A percentile compares a stretch with the other conserved stretches of the same genome.
These are phyloP conservation scores for Accipiter cooperii DNA, from an alignment of 2,113 vertebrate genomes.

Conservation along the genomic window DNA sequence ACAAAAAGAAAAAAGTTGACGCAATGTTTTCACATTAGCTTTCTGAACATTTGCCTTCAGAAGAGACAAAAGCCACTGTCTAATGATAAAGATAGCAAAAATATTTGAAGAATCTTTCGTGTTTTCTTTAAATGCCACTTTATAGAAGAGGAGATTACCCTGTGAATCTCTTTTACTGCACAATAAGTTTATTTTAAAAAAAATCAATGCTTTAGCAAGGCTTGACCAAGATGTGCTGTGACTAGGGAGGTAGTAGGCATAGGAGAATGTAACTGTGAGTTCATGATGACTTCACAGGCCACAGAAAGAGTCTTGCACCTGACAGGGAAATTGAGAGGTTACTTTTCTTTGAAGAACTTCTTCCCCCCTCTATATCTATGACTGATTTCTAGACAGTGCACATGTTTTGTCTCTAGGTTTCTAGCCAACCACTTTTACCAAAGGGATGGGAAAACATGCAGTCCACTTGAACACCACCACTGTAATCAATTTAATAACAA, in stretches of 20 bases:
- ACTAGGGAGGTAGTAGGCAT: not conserved
- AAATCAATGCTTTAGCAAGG: not conserved
- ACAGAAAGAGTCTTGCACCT: not conserved
- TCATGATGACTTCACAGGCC: not conserved
- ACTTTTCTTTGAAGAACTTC: not conserved
- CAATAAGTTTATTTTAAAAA: not conserved
- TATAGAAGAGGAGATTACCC: not conserved
- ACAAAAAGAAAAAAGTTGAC: not conserved
- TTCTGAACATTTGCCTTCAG: not conserved
- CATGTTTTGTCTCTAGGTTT: not conserved
- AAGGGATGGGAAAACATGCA: not conserved
- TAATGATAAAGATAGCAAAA: not conserved
- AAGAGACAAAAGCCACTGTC: not conserved
- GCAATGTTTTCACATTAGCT: not conserved
- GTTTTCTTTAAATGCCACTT: not conserved
- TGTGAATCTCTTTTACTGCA: not conserved
- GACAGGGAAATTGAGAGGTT: not conserved
- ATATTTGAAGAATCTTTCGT: not conserved
- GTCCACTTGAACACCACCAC: rapidly evolving
- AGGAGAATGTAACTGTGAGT: not conserved
- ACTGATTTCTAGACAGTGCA: not conserved
- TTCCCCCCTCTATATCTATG: not conserved
- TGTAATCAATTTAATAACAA: not conserved
- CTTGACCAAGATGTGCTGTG: not conserved
- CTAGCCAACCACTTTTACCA: not conserved